These are phyloP conservation scores for Callitettix versicolor DNA, from an alignment of 1,140 invertebrate species.

Conservation along the genomic window DNA sequence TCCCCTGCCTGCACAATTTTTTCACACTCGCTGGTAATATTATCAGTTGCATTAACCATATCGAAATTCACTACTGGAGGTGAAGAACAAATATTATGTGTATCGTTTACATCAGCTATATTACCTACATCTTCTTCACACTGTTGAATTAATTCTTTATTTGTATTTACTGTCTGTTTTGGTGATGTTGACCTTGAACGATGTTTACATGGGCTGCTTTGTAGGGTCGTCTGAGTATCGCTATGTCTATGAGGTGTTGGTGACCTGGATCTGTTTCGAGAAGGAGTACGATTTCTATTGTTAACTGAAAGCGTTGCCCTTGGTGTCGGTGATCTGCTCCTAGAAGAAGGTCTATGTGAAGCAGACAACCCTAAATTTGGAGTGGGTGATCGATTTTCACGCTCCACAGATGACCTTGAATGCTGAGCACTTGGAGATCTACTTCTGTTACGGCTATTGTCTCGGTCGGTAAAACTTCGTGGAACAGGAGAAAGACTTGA, in stretches of 20 bases:
- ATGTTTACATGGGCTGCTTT: neutral
- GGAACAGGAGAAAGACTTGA: constrained; percentile 7
- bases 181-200: constrained; percentile 10
- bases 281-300: neutral
- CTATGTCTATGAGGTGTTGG: neutral
- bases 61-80: no score
- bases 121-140: no score
- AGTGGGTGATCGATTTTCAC: constrained; percentile 5
- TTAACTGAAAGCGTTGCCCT: neutral
- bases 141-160: no score
- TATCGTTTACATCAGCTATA: no score
- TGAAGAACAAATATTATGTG: no score
- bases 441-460: neutral
- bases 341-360: neutral
- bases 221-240: neutral
- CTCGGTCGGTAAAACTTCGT: neutral
- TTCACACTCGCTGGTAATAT: no score
- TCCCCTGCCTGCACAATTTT: no score
- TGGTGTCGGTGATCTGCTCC: constrained; percentile 28
- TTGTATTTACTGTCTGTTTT: neutral
- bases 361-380: constrained; percentile 1
- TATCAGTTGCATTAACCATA: no score
- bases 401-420: neutral
- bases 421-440: neutral
- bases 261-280: constrained; percentile 12